Percentiles rank a stretch among this genome's conserved stretches.
Evolutionary conservation across 2,888 invertebrate species (phyloP).

Genomic region (Scaeva pyrastri): DNA sequence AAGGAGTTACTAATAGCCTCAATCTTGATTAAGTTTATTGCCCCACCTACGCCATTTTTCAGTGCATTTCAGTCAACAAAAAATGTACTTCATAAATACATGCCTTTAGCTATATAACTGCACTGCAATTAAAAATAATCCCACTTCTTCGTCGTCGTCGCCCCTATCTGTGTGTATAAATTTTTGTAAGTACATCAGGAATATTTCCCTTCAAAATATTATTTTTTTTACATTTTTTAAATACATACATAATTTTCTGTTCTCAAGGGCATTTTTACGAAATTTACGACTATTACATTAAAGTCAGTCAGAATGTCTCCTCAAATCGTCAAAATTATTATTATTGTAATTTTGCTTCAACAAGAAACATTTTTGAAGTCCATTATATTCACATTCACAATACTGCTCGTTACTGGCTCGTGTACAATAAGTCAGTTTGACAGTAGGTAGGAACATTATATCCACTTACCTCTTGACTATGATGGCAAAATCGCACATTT

Average conservation of each 20-base stretch:
- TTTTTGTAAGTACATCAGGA: background rate
- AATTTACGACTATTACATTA: slow-evolving; percentile 18
- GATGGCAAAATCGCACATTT: background rate
- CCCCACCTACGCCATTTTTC: background rate
- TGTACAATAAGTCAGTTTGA: slow-evolving; percentile 1
- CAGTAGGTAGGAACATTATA: background rate
- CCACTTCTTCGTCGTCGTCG: too few relatives aligned
- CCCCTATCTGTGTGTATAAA: background rate
- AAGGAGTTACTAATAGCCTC: background rate
- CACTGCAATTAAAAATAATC: background rate
- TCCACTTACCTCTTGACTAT: background rate
- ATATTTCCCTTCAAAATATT: background rate
- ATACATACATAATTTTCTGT: background rate
- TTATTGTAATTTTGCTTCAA: background rate
- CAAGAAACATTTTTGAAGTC: slow-evolving; percentile 12
- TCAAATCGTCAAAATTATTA: slow-evolving; percentile 4
- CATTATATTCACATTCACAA: slow-evolving; percentile 9
- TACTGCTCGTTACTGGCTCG: background rate
- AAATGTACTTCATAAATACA: background rate
- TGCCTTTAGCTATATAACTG: background rate
- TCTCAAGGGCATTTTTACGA: slow-evolving; percentile 22
- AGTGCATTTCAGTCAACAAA: background rate
- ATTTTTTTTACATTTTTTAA: background rate
- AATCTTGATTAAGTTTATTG: slow-evolving; percentile 7
- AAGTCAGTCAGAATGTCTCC: slow-evolving; percentile 1